Evolutionary conservation across 2,113 vertebrate species (phyloP), one percentile per base, ranked within the genome.

Genomic region (Diphyllodes magnificus): DNA sequence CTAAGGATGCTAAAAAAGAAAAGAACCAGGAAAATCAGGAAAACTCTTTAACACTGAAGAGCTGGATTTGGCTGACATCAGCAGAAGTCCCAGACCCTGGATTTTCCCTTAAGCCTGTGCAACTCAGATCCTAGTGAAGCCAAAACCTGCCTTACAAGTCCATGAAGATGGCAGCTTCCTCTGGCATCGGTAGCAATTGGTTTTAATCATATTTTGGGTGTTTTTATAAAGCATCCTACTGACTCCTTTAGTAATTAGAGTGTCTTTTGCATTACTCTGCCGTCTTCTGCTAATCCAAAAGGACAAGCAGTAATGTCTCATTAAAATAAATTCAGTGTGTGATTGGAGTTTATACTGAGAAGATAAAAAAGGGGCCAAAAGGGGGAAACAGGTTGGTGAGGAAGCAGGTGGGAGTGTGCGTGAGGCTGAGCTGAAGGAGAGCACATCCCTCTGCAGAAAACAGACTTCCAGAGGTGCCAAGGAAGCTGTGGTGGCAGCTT

Each of bases 191-290:
- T 61, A 79, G 76, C 6, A 24, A 49, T 15, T 70, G 35, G 33
- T 76, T 90, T 94, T 71, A 94, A 89, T 89, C 15, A 45, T 45
- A 83, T 76, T 82, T 82, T 88, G 88, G 88, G 84, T 7, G 22
- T 84, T 96, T 96, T 93, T 57, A 95, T 80, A 95, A 95, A 66
- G 50, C 61, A 94, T 94, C 86, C 1, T 2, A 95, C 91, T 66
- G 93, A 94, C 93, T 97, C 90, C 79, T 93, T 95, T 96, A 89
- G 87, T 92, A 96, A 97, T 97, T 89, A 97, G 92, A 92, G 85
- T 53, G 79, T 95, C 78, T 96, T 97, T 94, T 93, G 94, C 95
- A 96, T 94, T 93, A 92, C 93, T 96, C 92, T 89, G 92, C 95
- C 91, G 92, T 97, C 95, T 95, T 80, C 82, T 72, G 79, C 95